Evolutionary conservation across 92 coral and sea anemone genomes (phyloP), one percentile per base, ranked within the genome.

Genomic region (Epizoanthus rinbou): DNA sequence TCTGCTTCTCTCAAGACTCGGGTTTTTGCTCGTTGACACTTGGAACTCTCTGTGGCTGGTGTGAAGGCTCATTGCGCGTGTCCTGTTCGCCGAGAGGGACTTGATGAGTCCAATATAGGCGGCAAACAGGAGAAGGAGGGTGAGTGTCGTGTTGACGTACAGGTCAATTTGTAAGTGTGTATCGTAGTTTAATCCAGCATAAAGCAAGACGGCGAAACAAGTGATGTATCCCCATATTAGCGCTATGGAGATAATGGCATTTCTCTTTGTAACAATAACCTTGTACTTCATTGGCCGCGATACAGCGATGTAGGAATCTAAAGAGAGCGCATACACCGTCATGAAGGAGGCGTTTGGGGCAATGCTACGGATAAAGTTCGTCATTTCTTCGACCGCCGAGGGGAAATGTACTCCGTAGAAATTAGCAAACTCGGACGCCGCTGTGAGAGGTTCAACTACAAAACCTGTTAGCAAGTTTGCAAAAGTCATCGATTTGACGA

Each of bases 391-490:
- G 16, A 81, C 17, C 13, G 63, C 11, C 8, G 57, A 28, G 8
- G 79, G 16, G 17, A 57, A 11, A 9, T 65, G 71, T 39, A 33
- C 62, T 11, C 43, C 81, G 66, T 57, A 56, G 24, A 80, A 35
- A 15, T 73, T 33, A 22, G 80, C 71, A 60, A 80, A 74, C 31
- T 53, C 57, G 0, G 58, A 68, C 47, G 75, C 87, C 11, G 89
- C 92, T 35, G 88, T 60, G 18, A 89, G 66, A 5, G 92, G 92
- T 31, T 89, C 86, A 9, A 85, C 85, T 8, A 69, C 50, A 1
- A 52, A 3, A 0, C 89, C 89, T 3, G 92, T 85, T 13, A 89
- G 79, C 57, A 89, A 85, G 83, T 89, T 89, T n/a, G 92, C 92
- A 35, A 60, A 43, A n/a, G 92, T 85, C 92, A 89, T 89, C 22